Evolutionary conservation across 2,888 invertebrate genomes (phyloP), one percentile per base, ranked within the genome.

Genomic region (Meta bourneti): DNA sequence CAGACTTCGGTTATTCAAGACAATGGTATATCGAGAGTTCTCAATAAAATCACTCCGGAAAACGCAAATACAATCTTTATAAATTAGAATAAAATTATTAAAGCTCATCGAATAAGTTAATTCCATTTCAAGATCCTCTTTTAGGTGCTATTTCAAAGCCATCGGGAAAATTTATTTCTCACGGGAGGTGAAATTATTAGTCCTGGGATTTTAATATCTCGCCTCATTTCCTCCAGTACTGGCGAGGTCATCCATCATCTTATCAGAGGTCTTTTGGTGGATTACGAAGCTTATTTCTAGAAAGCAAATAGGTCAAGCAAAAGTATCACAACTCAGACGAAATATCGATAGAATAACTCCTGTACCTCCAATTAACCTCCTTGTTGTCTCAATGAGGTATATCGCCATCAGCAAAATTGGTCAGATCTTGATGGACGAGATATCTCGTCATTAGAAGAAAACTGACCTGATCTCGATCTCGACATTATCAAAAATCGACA

Each of bases 161-260:
- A 78, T n/a, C n/a, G 74, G 16, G 61, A 81, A 74, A 74, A 69
- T 20, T 13, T 81, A 20, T 69, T 79, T 52, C 16, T 81, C 19
- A 69, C 13, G 34, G 19, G 2, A 69, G 69, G n/a, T 34, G 69
- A 81, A 20, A 81, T 69, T 81, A 81, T 20, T 81, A 51, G 78
- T 52, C 20, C 19, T 16, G 69, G 51, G 49, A 19, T 85, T 85
- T 85, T 77, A 77, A 85, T 85, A 77, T 49, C 20, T 4, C 13
- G 34, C 70, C 7, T 77, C 19, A 70, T 85, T 85, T 77, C 19
- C 49, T 5, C 4, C 54, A 13, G 9, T 7, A 69, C 7, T 7
- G 51, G 19, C 6, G 11, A 16, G 51, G 6, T 5, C 19, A 85
- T 78, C 16, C 51, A 51, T 85, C 85, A 78, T 85, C n/a, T 4